Base-by-base conservation (phyloP, 1,140 invertebrate species). In the Sitophilus oryzae region DNA sequence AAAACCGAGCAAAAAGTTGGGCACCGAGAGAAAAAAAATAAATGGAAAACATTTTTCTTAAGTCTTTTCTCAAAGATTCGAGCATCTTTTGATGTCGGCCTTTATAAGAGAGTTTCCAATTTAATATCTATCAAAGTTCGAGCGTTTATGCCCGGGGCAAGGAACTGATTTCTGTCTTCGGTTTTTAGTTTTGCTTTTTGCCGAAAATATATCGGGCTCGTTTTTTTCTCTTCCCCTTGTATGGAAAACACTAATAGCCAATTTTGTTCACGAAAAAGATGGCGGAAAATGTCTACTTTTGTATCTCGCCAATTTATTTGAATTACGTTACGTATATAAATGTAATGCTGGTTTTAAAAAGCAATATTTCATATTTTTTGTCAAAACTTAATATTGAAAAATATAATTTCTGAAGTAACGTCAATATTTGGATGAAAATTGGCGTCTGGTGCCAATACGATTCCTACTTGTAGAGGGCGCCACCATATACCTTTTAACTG, bases 51-150 rank as follows among this genome's bases (percentile, higher is more conserved):
- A 48, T 55, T 42, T 36, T 46, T 30, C 15, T 21, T 47, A 55
- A 46, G 44, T 40, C 40, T n/a, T 19, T 47, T 41, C 25, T 47
- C 46, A 56, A 50, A 42, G 46, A 21, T 9, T 19, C 41, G 46
- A 37, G 23, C 40, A 23, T 56, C 48, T 50, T 56, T 56, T 56
- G 54, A 56, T 44, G 36, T 56, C 44, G 25, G 30, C 22, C 30
- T 46, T 37, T 52, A 38, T 36, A 56, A 52, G 41, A 36, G 43
- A 36, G 25, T 46, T 57, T 60, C 38, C 59, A 60, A 52, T 57
- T 58, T 52, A 58, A 58, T 47, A 58, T 58, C 56, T 58, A 52
- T 58, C 51, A 58, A 52, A 58, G 48, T 52, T 58, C 34, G 44
- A 38, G 34, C 48, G 36, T 52, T 58, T 52, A 34, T 34, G 34